Evolutionary conservation across 2,797 vertebrate species (phyloP).

Genomic region (Gastrophryne carolinensis): DNA sequence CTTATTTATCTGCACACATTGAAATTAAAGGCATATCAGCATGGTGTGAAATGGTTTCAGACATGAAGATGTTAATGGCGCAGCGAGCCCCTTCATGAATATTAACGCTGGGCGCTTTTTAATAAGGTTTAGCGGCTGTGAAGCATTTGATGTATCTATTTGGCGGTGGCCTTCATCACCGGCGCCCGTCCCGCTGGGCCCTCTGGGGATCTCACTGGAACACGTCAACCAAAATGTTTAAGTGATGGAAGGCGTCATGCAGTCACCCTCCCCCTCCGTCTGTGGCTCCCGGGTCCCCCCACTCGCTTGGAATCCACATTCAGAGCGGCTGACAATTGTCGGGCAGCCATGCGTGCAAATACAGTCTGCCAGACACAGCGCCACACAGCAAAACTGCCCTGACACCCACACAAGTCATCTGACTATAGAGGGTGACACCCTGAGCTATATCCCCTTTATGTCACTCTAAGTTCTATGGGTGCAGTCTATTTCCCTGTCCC

Average conservation of each 20-base stretch:
- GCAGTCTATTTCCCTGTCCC: no score
- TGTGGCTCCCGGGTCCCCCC: constrained; percentile 17
- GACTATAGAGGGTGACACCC: no score
- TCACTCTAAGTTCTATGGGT: no score
- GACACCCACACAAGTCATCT: no score
- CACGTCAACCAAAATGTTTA: neutral
- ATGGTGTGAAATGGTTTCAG: neutral
- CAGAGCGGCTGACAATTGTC: constrained; percentile 34
- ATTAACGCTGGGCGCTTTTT: neutral
- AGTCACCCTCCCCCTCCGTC: neutral
- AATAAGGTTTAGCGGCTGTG: neutral
- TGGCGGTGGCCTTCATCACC: neutral
- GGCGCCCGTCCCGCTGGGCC: neutral
- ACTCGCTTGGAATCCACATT: neutral
- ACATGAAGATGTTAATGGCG: neutral
- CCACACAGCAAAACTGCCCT: no score
- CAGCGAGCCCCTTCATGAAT: neutral
- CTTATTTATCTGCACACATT: no score
- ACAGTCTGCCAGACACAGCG: constrained; percentile 19
- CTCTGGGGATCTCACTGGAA: neutral
- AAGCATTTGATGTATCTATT: neutral
- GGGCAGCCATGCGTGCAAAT: constrained; percentile 21
- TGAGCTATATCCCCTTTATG: no score
- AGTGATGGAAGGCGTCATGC: neutral
- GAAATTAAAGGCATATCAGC: neutral